Base-by-base conservation (phyloP, 2,797 vertebrate species). In the Gymnocypris eckloni region DNA sequence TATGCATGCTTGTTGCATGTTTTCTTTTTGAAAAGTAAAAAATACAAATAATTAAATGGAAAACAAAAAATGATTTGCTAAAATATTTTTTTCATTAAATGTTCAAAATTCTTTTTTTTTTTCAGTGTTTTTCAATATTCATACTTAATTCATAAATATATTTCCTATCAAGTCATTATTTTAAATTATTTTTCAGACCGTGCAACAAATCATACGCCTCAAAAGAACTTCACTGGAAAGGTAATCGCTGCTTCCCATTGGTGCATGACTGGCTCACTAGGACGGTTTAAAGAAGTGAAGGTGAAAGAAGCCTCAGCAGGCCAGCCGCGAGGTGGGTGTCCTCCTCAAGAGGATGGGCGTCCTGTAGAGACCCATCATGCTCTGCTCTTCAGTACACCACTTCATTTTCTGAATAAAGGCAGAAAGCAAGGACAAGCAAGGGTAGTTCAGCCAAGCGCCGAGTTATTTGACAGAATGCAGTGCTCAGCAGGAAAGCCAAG, bases 401-500 rank as follows among this genome's bases (percentile, higher is more conserved):
- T 86, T 85, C 66, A 28, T 77, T 66, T 79, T 54, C 81, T 67
- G 72, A 54, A 59, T n/a, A 71, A 45, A 77, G 73, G 73, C 77
- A 67, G 80, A 73, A 82, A 76, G 87, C 75, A 80, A 82, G 82
- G 77, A 72, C 41, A 64, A 75, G 87, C 71, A 82, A 81, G 84
- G 79, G 71, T 56, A 76, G 82, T 39, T 28, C 81, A 73, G 86
- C 72, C 86, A 82, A 75, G 59, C 70, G 37, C 70, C 10, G 54
- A 45, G 45, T 79, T 73, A 61, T 83, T 72, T 52, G 79, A 80
- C 85, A 85, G 78, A 84, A 86, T 73, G 79, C 86, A 82, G 70
- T 39, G 77, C 86, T 87, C 86, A 87, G 87, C 87, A 56, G 83
- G 87, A 89, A 84, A 82, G 59, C 81, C 56, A 50, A 75, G 69